phyloP scores from a whole-genome alignment of 2,797 vertebrate genomes.

The Neoniphon sammara region DNA sequence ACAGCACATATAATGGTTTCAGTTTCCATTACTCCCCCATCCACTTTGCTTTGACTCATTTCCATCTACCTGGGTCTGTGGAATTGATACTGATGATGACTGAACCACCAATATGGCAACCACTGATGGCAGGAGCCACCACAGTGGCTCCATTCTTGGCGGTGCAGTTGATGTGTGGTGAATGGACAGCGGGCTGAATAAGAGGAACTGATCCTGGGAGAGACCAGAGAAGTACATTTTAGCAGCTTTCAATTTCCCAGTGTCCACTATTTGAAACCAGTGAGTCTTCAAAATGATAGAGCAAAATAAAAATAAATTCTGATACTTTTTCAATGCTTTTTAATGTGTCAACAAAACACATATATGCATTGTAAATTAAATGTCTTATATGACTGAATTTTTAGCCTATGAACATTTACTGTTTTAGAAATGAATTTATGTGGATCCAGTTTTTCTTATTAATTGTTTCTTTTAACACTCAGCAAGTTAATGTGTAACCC shows the following conservation, averaged over 20 bases:
- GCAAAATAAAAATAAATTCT: not conserved
- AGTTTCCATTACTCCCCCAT: not conserved
- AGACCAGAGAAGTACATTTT: constrained; percentile 9
- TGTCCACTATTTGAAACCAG: not conserved
- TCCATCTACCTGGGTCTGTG: constrained; percentile 35
- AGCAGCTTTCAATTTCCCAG: not conserved
- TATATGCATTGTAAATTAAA: not conserved
- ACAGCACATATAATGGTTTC: no score
- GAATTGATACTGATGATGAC: constrained; percentile 54
- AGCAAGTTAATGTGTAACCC: no score
- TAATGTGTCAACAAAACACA: not conserved
- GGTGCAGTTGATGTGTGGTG: constrained; percentile 41
- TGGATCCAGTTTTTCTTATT: no score
- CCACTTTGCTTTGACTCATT: constrained; percentile 3
- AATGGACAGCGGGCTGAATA: constrained; percentile 10
- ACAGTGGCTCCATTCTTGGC: constrained; percentile 59
- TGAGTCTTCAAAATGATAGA: not conserved
- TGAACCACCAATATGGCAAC: constrained; percentile 32
- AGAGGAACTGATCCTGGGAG: constrained; percentile 28
- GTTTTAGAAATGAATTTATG: no score
- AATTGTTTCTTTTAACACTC: no score
- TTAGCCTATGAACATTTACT: no score
- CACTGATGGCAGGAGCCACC: constrained; percentile 55
- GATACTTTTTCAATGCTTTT: not conserved
- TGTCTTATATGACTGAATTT: no score